Conservation (phyloP, 2,888 invertebrate genomes). For the Chrysolina americana region DNA sequence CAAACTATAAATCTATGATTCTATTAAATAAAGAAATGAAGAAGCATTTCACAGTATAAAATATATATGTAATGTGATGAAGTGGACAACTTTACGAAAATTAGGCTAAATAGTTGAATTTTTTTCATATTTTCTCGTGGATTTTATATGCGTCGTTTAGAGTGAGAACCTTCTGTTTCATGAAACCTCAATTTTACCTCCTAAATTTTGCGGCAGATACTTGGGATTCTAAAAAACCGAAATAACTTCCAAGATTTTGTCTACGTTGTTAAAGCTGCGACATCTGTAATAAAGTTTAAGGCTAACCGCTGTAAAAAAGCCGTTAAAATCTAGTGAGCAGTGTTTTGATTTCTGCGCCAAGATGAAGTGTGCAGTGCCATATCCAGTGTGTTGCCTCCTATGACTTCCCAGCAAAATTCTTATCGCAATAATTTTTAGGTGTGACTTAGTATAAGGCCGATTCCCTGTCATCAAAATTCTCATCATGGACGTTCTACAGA, state of each 20-base stretch:
- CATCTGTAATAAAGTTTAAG: slow-evolving; percentile 52
- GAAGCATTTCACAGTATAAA: no score
- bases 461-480: slow-evolving; percentile 56
- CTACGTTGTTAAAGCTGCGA: slow-evolving; percentile 47
- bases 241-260: slow-evolving; percentile 22
- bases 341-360: slow-evolving; percentile 42
- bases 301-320: slow-evolving; percentile 49
- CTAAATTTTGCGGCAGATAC: neutral
- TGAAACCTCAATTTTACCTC: no score
- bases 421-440: slow-evolving; percentile 60
- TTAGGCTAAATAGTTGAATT: no score
- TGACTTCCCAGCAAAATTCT: slow-evolving; percentile 29
- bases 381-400: slow-evolving; percentile 37
- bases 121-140: no score
- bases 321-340: slow-evolving; percentile 54
- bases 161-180: no score
- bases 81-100: no score
- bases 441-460: slow-evolving; percentile 60
- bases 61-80: no score
- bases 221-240: neutral
- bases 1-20: no score
- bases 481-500: slow-evolving; percentile 65
- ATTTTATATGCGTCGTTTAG: no score
- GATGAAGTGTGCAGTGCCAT: slow-evolving; percentile 40
- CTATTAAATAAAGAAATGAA: no score